phyloP scores from a whole-genome alignment of 1,140 invertebrate genomes.

The Oreohelix idahoensis region DNA sequence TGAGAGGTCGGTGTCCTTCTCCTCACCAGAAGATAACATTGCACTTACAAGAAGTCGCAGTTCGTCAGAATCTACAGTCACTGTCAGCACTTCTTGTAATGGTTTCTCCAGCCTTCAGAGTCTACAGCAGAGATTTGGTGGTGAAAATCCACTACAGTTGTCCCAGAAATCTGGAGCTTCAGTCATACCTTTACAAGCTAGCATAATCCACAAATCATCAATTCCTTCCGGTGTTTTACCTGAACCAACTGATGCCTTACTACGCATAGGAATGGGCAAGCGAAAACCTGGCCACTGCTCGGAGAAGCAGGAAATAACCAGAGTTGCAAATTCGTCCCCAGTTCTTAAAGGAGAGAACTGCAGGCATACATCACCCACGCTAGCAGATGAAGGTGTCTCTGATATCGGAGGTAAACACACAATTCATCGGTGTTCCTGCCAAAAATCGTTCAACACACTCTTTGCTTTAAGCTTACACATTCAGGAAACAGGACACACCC shows the following conservation, averaged over 20 bases:
- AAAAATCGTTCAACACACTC: slow-evolving; percentile 61
- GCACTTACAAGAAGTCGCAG: background rate
- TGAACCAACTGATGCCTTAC: background rate
- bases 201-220: background rate
- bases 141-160: slow-evolving; percentile 56
- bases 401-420: slow-evolving; percentile 52
- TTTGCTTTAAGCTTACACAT: slow-evolving; percentile 69
- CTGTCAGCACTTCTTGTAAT: slow-evolving; percentile 28
- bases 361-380: slow-evolving; percentile 1
- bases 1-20: background rate
- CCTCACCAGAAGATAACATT: background rate
- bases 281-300: background rate
- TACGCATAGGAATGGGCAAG: background rate
- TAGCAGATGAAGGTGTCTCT: background rate
- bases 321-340: background rate
- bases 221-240: background rate
- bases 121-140: slow-evolving; percentile 65
- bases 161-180: slow-evolving; percentile 45
- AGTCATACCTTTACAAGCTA: slow-evolving; percentile 44
- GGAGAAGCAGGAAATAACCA: background rate
- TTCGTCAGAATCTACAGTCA: slow-evolving; percentile 1
- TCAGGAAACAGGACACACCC: slow-evolving; percentile 67
- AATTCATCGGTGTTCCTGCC: slow-evolving; percentile 66
- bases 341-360: background rate
- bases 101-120: slow-evolving; percentile 63